Evolutionary conservation across 2,113 vertebrate genomes (phyloP), one percentile per base, ranked within the genome.

Genomic region (Tyrannus savana): DNA sequence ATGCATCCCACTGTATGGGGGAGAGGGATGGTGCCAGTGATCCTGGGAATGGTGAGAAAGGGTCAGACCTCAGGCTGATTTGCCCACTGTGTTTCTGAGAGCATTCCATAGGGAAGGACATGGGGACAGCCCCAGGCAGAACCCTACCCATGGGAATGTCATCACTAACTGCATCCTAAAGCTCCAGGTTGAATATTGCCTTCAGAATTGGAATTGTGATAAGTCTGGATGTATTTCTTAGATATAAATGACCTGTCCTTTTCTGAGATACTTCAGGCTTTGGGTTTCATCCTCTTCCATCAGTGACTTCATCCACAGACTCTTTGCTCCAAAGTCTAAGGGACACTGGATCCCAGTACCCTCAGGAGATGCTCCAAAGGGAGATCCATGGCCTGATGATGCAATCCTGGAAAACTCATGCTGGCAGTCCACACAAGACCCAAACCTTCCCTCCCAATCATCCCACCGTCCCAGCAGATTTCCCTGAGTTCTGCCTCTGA

Each of bases 1-100:
- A n/a, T 0, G 9, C 39, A 1, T 8, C 1, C 33, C 3, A 1
- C 41, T 8, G 60, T 0, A 3, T 0, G 1, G 37, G 0, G 35
- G 35, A 9, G 17, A 22, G 41, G 46, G 58, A 31, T 12, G 58
- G 19, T 24, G 23, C 16, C 56, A 4, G 35, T 0, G 4, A 24
- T 22, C 24, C 7, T 0, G 22, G 62, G 44, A 33, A 79, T 0
- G 28, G 67, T 5, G 62, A 66, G 46, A 28, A 56, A 27, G n/a
- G 28, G 33, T 66, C 50, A 44, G 44, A 14, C 12, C 52, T 72
- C 14, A 5, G 66, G 49, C 5, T 12, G 2, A 11, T 37, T 17
- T 12, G 5, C 9, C 47, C 9, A 25, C 71, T 31, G 0, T 4
- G 25, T 14, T 19, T 21, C 82, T 3, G 27, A 75, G 55, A 33